Conservation (phyloP, 2,113 vertebrate species). For the Eleginops maclovinus region DNA sequence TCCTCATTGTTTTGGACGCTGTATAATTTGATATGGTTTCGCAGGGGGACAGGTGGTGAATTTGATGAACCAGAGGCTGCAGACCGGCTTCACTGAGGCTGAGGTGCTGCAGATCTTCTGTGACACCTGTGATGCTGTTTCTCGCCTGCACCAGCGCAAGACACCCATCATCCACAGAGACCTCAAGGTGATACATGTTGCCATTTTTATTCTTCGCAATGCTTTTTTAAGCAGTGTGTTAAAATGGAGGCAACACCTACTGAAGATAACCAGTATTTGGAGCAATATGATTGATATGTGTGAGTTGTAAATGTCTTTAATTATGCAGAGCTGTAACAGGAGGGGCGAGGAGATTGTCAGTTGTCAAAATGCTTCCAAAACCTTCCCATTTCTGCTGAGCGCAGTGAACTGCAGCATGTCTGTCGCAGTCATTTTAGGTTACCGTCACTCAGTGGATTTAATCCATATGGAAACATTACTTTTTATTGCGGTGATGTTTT, state of each 20-base stretch:
- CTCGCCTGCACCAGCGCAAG: conserved; percentile 95
- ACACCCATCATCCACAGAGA: conserved; percentile 95
- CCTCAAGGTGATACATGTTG: conserved; percentile 89
- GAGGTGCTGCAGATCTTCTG: conserved; percentile 98
- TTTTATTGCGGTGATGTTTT: conserved; percentile 4
- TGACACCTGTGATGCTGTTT: conserved; percentile 95
- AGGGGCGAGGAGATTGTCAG: conserved; percentile 19
- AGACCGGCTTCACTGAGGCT: conserved; percentile 94
- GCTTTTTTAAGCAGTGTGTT: conserved; percentile 16
- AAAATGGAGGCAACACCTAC: background rate
- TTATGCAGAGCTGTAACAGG: conserved; percentile 26
- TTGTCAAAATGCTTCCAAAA: conserved; percentile 31
- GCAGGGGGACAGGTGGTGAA: conserved; percentile 98
- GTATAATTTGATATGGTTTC: conserved; percentile 17
- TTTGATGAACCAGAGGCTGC: conserved; percentile 97
- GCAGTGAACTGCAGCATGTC: background rate
- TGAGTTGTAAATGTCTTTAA: conserved; percentile 26
- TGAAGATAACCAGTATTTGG: conserved; percentile 8
- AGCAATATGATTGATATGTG: conserved; percentile 21
- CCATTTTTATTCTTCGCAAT: background rate
- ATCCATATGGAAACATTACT: background rate
- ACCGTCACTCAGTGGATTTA: conserved; percentile 11
- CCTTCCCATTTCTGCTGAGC: background rate
- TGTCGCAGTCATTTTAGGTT: conserved; percentile 7
- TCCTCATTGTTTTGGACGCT: background rate